Percentiles rank a stretch among this genome's conserved stretches.
Evolutionary conservation across 2,888 invertebrate species (phyloP).

Genomic region (Spodoptera littoralis): DNA sequence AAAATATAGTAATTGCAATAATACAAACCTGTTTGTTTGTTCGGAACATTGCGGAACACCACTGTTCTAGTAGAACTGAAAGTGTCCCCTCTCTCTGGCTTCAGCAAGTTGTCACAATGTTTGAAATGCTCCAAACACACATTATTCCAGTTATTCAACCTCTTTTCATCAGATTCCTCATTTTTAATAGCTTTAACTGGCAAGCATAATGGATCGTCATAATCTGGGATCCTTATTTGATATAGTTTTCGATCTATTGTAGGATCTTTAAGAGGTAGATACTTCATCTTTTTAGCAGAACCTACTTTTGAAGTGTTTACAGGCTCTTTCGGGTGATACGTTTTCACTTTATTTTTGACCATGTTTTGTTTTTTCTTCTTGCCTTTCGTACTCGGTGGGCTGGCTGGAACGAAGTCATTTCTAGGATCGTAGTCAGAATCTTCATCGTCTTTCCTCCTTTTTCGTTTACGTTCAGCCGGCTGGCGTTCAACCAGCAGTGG

Average conservation of each 20-base stretch:
- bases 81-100: slow-evolving; percentile 68
- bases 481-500: slow-evolving; percentile 68
- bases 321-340: slow-evolving; percentile 2
- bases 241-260: slow-evolving; percentile 60
- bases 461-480: slow-evolving; percentile 56
- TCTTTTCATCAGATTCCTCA: slow-evolving; percentile 65
- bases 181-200: slow-evolving; percentile 74
- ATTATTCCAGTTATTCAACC: slow-evolving; percentile 78
- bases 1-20: not conserved
- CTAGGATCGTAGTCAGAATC: slow-evolving; percentile 81
- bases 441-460: slow-evolving; percentile 67
- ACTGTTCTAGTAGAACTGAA: slow-evolving; percentile 71
- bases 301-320: not conserved
- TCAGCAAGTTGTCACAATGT: slow-evolving; percentile 66
- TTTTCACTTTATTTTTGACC: slow-evolving; percentile 38
- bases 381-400: slow-evolving; percentile 54
- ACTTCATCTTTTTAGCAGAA: slow-evolving; percentile 23
- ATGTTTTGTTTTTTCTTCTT: slow-evolving; percentile 48
- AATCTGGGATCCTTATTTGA: slow-evolving; percentile 78
- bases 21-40: slow-evolving; percentile 71
- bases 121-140: slow-evolving; percentile 78
- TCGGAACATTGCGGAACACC: slow-evolving; percentile 73
- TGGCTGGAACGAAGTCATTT: slow-evolving; percentile 61
- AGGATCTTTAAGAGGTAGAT: slow-evolving; percentile 36
- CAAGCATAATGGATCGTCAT: slow-evolving; percentile 80